phyloP scores from a whole-genome alignment of 2,888 invertebrate genomes.

The Alloscopus bannaensis region DNA sequence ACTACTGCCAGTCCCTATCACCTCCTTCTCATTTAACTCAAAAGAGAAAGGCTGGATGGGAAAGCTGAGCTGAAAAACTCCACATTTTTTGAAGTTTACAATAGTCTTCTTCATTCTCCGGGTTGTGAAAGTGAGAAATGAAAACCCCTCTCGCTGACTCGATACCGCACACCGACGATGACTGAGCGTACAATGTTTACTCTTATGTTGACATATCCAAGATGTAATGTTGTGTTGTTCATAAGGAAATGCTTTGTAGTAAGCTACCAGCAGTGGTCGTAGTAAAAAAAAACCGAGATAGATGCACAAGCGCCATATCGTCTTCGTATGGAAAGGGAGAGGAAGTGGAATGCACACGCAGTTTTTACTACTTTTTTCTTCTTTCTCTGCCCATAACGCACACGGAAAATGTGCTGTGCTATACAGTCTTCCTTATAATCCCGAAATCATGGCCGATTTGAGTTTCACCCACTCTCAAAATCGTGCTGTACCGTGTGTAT shows the following conservation, averaged over 20 bases:
- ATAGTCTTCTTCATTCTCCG: constrained; percentile 37
- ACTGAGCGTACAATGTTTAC: constrained; percentile 29
- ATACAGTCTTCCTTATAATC: no score
- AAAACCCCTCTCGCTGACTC: background rate
- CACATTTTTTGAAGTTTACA: constrained; percentile 44
- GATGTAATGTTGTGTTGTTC: constrained; percentile 49
- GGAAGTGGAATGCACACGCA: constrained; percentile 11
- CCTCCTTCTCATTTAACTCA: constrained; percentile 40
- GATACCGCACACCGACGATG: background rate
- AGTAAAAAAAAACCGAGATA: constrained; percentile 18
- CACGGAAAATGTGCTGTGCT: no score
- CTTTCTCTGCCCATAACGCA: no score
- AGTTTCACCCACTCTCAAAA: background rate
- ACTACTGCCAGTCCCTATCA: constrained; percentile 35
- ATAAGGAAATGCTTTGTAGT: constrained; percentile 7
- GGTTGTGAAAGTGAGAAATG: background rate
- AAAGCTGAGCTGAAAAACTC: constrained; percentile 15
- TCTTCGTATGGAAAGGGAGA: background rate
- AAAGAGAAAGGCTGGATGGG: no score
- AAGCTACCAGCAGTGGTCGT: constrained; percentile 27
- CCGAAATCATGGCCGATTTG: no score
- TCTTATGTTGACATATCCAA: constrained; percentile 55
- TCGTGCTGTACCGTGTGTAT: background rate
- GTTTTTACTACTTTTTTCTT: constrained; percentile 2
- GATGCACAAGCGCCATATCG: constrained; percentile 70